Evolutionary conservation across 2,113 vertebrate species (phyloP).

Genomic region (Elgaria multicarinata): DNA sequence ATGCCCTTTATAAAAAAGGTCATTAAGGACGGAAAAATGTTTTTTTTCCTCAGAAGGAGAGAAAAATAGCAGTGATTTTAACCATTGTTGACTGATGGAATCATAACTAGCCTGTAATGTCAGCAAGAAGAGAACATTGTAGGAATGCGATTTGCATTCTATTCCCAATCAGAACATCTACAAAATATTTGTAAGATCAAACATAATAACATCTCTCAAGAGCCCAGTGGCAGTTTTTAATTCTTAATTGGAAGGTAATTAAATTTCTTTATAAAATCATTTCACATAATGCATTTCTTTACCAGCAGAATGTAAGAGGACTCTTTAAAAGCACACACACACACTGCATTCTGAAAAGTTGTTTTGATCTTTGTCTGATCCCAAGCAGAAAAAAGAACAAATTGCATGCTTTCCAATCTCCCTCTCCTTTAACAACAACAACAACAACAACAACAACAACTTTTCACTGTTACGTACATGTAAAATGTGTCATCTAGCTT

Average conservation of each 20-base stretch:
- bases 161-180: slow-evolving; percentile 33
- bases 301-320: slow-evolving; percentile 41
- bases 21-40: background rate
- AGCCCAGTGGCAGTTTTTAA: slow-evolving; percentile 34
- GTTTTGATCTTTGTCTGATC: slow-evolving; percentile 36
- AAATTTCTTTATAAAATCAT: slow-evolving; percentile 48
- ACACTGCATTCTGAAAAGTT: background rate
- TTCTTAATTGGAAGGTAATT: slow-evolving; percentile 55
- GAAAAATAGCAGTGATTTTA: background rate
- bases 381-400: background rate
- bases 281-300: slow-evolving; percentile 38
- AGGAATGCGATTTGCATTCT: slow-evolving; percentile 44
- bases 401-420: slow-evolving; percentile 1
- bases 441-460: too few species aligned
- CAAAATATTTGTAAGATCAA: slow-evolving; percentile 51
- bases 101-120: background rate
- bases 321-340: slow-evolving; percentile 36
- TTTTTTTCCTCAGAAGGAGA: background rate
- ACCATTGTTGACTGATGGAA: background rate
- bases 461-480: background rate
- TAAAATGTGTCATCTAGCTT: background rate
- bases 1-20: background rate
- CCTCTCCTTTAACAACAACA: too few species aligned
- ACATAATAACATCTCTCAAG: slow-evolving; percentile 39
- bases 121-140: slow-evolving; percentile 10